phyloP scores from a whole-genome alignment of 2,113 vertebrate genomes.

The Rhinopomastus cyanomelas region DNA sequence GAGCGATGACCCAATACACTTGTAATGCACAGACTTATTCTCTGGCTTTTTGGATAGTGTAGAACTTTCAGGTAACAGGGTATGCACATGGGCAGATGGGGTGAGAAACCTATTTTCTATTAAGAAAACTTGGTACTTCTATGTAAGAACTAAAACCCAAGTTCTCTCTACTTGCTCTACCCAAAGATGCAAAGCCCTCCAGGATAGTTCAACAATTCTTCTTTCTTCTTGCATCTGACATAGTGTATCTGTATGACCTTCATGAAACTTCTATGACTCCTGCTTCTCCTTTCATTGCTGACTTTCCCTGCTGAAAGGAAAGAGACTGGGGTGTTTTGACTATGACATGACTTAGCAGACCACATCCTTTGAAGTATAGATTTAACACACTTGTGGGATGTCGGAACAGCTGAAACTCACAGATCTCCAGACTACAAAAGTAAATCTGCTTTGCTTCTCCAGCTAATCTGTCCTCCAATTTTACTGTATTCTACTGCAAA shows the following conservation, averaged over 20 bases:
- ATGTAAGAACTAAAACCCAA: neutral
- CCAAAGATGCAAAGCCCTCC: neutral
- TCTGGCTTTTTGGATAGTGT: neutral
- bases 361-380: neutral
- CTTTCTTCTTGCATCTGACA: neutral
- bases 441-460: constrained; percentile 27
- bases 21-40: neutral
- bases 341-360: neutral
- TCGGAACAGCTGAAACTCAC: neutral
- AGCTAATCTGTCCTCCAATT: constrained; percentile 16
- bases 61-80: neutral
- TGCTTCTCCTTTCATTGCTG: neutral
- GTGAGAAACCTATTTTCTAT: neutral
- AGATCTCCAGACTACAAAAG: constrained; percentile 7
- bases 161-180: neutral
- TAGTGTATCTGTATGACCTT: neutral
- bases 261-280: neutral
- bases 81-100: accelerated
- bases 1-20: constrained; percentile 56
- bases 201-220: neutral
- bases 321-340: neutral
- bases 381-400: neutral
- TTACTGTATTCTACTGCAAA: constrained; percentile 2
- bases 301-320: neutral
- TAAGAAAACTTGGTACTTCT: neutral